These are phyloP conservation scores for Tiliacea citrago DNA, from an alignment of 2,888 invertebrate species.

Conservation along the genomic window DNA sequence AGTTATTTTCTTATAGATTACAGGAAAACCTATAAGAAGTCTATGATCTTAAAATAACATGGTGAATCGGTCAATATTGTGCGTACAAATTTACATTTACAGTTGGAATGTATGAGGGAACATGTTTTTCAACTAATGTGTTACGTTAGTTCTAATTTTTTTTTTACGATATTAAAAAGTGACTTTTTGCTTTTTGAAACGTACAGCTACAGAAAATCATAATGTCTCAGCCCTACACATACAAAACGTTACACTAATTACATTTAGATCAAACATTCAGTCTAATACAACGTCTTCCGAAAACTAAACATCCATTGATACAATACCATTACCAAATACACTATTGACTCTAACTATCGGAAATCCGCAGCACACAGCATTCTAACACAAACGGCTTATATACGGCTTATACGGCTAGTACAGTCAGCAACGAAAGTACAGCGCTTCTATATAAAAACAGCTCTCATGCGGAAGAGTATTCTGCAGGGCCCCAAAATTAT, in stretches of 20 bases:
- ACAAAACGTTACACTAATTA: background rate
- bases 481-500: too few relatives aligned
- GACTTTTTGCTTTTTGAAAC: background rate
- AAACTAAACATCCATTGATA: constrained; percentile 14
- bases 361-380: constrained; percentile 25
- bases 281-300: background rate
- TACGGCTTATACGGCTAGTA: constrained; percentile 14
- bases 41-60: too few relatives aligned
- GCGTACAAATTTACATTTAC: too few relatives aligned
- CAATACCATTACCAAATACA: constrained; percentile 11
- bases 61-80: too few relatives aligned
- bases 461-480: too few relatives aligned
- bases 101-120: too few relatives aligned
- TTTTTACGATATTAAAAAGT: background rate
- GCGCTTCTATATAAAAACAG: too few relatives aligned
- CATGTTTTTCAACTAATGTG: too few relatives aligned
- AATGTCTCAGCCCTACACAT: background rate
- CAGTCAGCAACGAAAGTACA: background rate
- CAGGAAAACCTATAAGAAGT: too few relatives aligned
- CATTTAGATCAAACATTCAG: background rate
- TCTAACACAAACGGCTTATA: constrained; percentile 29
- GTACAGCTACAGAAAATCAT: background rate
- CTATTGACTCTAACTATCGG: constrained; percentile 30
- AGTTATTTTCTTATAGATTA: too few relatives aligned
- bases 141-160: too few relatives aligned